Base-by-base conservation (phyloP, 2,113 vertebrate species). In the Pimephales promelas region DNA sequence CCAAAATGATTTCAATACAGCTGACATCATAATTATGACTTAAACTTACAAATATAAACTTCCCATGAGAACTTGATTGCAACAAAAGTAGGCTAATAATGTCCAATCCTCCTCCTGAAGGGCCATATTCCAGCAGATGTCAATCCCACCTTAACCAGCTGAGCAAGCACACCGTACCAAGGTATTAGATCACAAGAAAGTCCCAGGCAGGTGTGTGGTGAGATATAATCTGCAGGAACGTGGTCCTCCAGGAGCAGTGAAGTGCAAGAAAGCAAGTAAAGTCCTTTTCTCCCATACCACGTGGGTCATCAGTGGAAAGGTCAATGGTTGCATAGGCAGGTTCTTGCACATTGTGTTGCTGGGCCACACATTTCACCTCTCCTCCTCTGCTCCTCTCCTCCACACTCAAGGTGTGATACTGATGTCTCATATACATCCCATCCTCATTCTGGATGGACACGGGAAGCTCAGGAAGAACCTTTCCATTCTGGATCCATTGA, bases 401-500 rank as follows among this genome's bases (percentile, higher is more conserved):
- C 0, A 84, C 22, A 73, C 88, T 93, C 77, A 95, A 81, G 8
- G 92, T 95, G 24, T 89, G 91, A 84, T 90, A 94, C 9, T 56
- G 88, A 20, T 88, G 90, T 71, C 89, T 92, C 28, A 31, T 91
- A 88, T 89, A 94, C 10, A 91, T 92, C 59, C 91, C 91, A 31
- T 93, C 91, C 0, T 87, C 87, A 83, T 90, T 92, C 79, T 85
- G 85, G 61, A 91, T 79, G 2, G 52, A 76, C 49, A 36, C 24
- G 0, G 89, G 87, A 6, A 84, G 81, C 7, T 89, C 83, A 0
- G 90, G 87, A 52, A 95, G 89, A 14, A 83, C 56, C 0, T 90
- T 89, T 66, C 91, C 90, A 45, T 94, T 94, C 81, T 93, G 93
- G 70, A 92, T 79, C 94, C 94, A 95, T 59, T 85, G 86, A 78